These are phyloP conservation scores for Halictus rubicundus DNA, from an alignment of 1,140 invertebrate genomes.

Conservation along the genomic window DNA sequence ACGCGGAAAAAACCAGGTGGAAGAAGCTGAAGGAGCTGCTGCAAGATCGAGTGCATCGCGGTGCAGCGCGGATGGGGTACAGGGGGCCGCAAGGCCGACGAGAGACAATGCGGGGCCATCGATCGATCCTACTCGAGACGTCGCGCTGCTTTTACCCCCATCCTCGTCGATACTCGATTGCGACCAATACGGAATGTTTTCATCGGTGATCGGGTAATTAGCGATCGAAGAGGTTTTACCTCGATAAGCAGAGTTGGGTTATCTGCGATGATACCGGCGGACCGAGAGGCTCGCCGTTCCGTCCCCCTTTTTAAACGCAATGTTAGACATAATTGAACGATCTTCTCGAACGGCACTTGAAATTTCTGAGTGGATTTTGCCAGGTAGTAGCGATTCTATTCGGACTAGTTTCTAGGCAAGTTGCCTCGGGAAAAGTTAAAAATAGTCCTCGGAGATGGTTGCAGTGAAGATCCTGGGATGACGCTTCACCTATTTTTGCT, in stretches of 20 bases:
- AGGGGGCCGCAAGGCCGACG: slow-evolving; percentile 27
- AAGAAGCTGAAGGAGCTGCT: not conserved
- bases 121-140: slow-evolving; percentile 52
- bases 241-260: not conserved
- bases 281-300: not conserved
- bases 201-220: not conserved
- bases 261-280: not conserved
- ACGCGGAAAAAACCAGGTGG: too few relatives aligned
- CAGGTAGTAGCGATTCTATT: too few relatives aligned
- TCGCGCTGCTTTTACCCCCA: not conserved
- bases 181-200: slow-evolving; percentile 24
- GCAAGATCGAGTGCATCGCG: not conserved
- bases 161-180: not conserved
- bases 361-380: too few relatives aligned
- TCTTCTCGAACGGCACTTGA: too few relatives aligned
- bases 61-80: not conserved
- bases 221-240: not conserved
- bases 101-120: slow-evolving; percentile 67
- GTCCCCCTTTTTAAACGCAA: too few relatives aligned
- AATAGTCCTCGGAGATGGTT: too few relatives aligned
- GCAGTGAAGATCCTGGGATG: too few relatives aligned
- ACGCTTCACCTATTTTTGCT: too few relatives aligned
- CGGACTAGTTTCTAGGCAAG: too few relatives aligned
- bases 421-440: too few relatives aligned
- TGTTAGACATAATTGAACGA: too few relatives aligned